These are phyloP conservation scores for Amyelois transitella DNA, from an alignment of 1,140 invertebrate species.

Conservation along the genomic window DNA sequence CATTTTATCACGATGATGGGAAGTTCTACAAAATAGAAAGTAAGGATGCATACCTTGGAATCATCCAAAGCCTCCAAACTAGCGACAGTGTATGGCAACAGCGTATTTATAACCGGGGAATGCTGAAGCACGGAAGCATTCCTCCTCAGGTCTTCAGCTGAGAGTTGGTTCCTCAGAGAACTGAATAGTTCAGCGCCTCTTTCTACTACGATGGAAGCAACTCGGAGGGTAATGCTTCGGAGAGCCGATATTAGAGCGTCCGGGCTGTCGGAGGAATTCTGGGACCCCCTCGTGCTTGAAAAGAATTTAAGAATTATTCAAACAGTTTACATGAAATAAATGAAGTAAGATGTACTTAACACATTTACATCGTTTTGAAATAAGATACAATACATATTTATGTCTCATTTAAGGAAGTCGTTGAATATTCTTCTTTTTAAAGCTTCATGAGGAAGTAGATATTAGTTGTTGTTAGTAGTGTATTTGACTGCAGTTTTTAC, in stretches of 20 bases:
- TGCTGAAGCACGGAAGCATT: conserved; percentile 43
- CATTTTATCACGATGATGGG: too few relatives aligned
- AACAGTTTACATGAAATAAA: too few relatives aligned
- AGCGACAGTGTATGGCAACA: conserved; percentile 55
- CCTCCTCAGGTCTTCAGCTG: conserved; percentile 43
- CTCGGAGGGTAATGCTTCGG: conserved; percentile 40
- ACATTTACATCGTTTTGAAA: too few relatives aligned
- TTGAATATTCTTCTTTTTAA: too few relatives aligned
- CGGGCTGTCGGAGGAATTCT: conserved; percentile 26
- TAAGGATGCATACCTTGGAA: conserved; percentile 41
- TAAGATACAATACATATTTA: too few relatives aligned
- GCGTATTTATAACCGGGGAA: conserved; percentile 44
- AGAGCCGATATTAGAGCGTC: conserved; percentile 31
- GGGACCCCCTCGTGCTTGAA: conserved; percentile 29
- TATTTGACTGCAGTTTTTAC: too few relatives aligned
- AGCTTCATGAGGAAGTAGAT: too few relatives aligned
- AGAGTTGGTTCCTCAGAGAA: conserved; percentile 43
- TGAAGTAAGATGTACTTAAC: too few relatives aligned
- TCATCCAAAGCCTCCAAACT: conserved; percentile 56
- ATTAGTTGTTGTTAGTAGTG: too few relatives aligned
- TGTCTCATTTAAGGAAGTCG: too few relatives aligned
- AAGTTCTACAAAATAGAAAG: too few relatives aligned
- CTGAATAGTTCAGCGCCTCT: conserved; percentile 42
- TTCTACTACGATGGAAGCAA: conserved; percentile 37
- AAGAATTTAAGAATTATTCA: too few relatives aligned